phyloP scores from a whole-genome alignment of 2,888 invertebrate species.

The Stegana nigrithorax region DNA sequence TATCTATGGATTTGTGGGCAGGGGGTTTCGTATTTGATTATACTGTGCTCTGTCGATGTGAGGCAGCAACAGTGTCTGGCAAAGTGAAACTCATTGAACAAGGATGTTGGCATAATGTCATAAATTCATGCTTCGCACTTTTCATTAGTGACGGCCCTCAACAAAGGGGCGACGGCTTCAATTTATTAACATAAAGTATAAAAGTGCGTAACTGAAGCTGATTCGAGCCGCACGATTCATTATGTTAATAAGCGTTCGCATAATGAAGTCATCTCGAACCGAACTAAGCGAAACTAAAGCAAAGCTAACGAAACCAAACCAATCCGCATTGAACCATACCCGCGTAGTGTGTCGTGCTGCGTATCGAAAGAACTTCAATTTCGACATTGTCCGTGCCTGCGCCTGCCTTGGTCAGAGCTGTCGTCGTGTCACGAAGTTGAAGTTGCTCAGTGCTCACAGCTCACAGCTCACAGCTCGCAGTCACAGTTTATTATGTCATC shows the following conservation, averaged over 20 bases:
- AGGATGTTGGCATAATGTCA: not conserved
- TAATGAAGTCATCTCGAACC: not conserved
- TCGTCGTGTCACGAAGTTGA: too few species aligned
- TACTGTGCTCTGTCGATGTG: not conserved
- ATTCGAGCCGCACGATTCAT: not conserved
- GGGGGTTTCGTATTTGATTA: too few species aligned
- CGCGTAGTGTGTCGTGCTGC: too few species aligned
- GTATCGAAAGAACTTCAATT: too few species aligned
- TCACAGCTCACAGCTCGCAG: too few species aligned
- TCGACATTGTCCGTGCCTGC: too few species aligned
- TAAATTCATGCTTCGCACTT: conserved; percentile 14
- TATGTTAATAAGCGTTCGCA: conserved; percentile 10
- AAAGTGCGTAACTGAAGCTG: conserved; percentile 4
- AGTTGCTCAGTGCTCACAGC: too few species aligned
- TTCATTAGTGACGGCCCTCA: too few species aligned
- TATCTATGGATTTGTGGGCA: too few species aligned
- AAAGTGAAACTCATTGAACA: not conserved
- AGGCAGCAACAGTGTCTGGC: not conserved
- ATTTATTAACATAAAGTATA: conserved; percentile 16
- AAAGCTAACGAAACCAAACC: not conserved
- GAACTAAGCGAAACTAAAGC: not conserved
- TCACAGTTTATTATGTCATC: conserved; percentile 11
- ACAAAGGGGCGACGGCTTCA: conserved; percentile 2
- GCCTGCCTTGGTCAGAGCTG: too few species aligned
- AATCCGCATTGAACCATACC: too few species aligned